phyloP scores from a whole-genome alignment of 2,888 invertebrate genomes.

The Abscondita cerata region DNA sequence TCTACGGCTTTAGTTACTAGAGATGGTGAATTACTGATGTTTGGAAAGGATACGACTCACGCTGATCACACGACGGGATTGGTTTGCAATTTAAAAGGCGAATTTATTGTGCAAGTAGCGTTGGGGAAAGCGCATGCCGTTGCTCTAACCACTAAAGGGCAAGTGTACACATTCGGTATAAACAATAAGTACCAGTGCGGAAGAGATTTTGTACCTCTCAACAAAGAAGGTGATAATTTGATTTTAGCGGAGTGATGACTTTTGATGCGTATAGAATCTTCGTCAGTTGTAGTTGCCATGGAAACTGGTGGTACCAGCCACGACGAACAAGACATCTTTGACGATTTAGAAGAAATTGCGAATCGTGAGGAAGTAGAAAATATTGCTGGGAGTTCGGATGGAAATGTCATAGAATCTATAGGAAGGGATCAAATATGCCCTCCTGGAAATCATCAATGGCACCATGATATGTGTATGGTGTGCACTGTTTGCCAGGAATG shows the following conservation, averaged over 20 bases:
- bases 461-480: constrained; percentile 83
- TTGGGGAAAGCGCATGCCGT: constrained; percentile 97
- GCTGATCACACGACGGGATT: constrained; percentile 72
- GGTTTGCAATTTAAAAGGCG: constrained; percentile 55
- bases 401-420: constrained; percentile 43
- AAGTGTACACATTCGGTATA: constrained; percentile 94
- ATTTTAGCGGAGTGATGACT: background rate
- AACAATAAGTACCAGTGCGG: constrained; percentile 99
- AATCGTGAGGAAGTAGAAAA: constrained; percentile 64
- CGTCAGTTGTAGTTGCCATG: constrained; percentile 60
- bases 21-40: constrained; percentile 90
- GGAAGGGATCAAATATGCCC: constrained; percentile 62
- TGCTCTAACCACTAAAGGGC: constrained; percentile 85
- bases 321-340: constrained; percentile 61
- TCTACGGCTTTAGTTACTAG: constrained; percentile 92
- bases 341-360: constrained; percentile 61
- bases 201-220: constrained; percentile 73
- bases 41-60: constrained; percentile 91
- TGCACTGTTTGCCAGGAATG: constrained; percentile 93
- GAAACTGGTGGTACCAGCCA: constrained; percentile 62
- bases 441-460: constrained; percentile 79
- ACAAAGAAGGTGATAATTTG: constrained; percentile 63
- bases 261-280: constrained; percentile 36
- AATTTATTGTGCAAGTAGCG: constrained; percentile 69
- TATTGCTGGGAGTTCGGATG: constrained; percentile 56